Evolutionary conservation across 2,888 invertebrate genomes (phyloP).

Genomic region (Latrodectus elegans): DNA sequence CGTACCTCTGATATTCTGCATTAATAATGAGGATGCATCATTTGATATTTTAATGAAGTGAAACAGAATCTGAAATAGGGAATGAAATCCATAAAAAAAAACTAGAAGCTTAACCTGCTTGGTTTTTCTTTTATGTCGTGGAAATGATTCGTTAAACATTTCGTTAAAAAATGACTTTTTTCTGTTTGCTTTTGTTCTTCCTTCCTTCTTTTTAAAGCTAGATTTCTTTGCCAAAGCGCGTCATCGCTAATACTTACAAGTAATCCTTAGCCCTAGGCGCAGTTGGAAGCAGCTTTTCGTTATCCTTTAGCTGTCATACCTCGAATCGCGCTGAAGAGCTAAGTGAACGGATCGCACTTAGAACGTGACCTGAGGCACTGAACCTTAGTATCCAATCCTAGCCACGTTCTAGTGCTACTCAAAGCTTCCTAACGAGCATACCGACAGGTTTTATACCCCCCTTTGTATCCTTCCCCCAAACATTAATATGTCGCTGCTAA

Average conservation of each 20-base stretch:
- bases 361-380: constrained; percentile 62
- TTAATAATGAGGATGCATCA: constrained; percentile 40
- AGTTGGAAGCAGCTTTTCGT: constrained; percentile 52
- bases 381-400: constrained; percentile 62
- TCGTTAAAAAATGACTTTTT: constrained; percentile 11
- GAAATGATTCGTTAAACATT: constrained; percentile 24
- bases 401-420: constrained; percentile 51
- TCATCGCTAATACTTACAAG: constrained; percentile 58
- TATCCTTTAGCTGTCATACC: constrained; percentile 62
- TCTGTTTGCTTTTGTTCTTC: constrained; percentile 15
- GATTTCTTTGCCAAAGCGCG: constrained; percentile 34
- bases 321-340: constrained; percentile 41
- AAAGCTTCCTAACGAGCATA: constrained; percentile 65
- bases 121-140: constrained; percentile 38
- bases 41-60: constrained; percentile 46
- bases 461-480: constrained; percentile 4
- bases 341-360: constrained; percentile 62
- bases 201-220: constrained; percentile 27
- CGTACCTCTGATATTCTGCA: constrained; percentile 29
- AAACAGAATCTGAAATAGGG: not conserved
- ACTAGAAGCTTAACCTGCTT: constrained; percentile 46
- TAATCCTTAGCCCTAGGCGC: constrained; percentile 58
- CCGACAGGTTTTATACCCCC: constrained; percentile 61
- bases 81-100: constrained; percentile 18
- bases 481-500: constrained; percentile 58